Evolutionary conservation across 2,113 vertebrate species (phyloP).

Genomic region (Heliornis fulica): DNA sequence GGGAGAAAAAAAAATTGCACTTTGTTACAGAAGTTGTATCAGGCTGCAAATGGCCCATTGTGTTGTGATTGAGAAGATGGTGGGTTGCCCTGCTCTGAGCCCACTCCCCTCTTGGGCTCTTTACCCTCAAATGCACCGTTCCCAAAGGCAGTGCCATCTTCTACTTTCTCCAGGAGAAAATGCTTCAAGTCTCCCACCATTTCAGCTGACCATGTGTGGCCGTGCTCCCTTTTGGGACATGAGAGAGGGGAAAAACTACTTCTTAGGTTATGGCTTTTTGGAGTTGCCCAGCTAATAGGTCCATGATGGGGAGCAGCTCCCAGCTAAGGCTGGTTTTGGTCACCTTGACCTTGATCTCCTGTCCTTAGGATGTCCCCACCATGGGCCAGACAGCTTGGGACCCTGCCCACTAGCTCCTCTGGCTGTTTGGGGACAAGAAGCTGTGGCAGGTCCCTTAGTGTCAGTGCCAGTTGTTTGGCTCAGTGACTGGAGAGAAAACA

Average conservation of each 20-base stretch:
- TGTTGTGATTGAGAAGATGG: background rate
- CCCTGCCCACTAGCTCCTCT: background rate
- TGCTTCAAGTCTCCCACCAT: background rate
- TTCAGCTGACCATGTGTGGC: fast-evolving
- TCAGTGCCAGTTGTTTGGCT: background rate
- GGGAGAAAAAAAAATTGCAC: background rate
- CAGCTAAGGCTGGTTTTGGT: background rate
- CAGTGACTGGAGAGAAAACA: background rate
- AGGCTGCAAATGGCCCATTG: no score
- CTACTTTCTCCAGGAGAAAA: background rate
- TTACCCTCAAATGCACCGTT: background rate
- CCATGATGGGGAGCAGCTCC: background rate
- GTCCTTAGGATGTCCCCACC: fast-evolving
- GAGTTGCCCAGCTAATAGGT: fast-evolving
- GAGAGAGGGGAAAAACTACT: background rate
- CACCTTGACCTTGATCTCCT: background rate
- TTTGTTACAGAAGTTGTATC: background rate
- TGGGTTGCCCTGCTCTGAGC: background rate
- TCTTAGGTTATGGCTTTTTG: background rate
- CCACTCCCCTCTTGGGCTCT: fast-evolving
- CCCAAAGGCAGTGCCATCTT: background rate
- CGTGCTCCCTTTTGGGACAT: background rate
- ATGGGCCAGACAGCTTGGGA: background rate
- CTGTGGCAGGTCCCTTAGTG: background rate
- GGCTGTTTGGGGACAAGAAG: background rate